These are phyloP conservation scores for Trichogramma pretiosum DNA, from an alignment of 1,140 invertebrate species.

Conservation along the genomic window DNA sequence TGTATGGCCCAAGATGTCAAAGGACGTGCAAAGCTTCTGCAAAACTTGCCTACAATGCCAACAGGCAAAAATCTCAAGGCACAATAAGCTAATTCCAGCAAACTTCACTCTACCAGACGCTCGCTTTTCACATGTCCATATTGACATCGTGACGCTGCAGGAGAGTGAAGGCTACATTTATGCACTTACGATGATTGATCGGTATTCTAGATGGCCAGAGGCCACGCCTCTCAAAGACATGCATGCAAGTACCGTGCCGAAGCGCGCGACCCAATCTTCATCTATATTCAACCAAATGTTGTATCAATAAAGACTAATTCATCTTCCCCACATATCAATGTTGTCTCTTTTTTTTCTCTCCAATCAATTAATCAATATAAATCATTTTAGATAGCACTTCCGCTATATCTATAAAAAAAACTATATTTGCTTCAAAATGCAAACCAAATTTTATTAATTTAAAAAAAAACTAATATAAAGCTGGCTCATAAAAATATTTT, in stretches of 20 bases:
- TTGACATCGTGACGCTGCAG: not conserved
- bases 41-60: not conserved
- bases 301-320: too few relatives aligned
- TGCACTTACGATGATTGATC: not conserved
- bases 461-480: too few relatives aligned
- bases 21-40: not conserved
- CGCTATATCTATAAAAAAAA: too few relatives aligned
- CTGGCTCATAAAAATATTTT: too few relatives aligned
- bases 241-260: not conserved
- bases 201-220: not conserved
- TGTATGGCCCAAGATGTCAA: not conserved
- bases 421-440: too few relatives aligned
- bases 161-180: not conserved
- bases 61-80: not conserved
- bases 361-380: too few relatives aligned
- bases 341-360: too few relatives aligned
- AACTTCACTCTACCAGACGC: not conserved
- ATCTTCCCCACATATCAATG: too few relatives aligned
- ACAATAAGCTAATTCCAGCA: not conserved
- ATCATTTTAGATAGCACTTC: too few relatives aligned
- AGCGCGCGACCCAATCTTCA: too few relatives aligned
- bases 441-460: too few relatives aligned
- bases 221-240: not conserved
- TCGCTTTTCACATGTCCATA: slow-evolving; percentile 1
- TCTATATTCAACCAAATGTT: too few relatives aligned